phyloP scores from a whole-genome alignment of 1,140 invertebrate genomes.

The Drosophila kanapiae region DNA sequence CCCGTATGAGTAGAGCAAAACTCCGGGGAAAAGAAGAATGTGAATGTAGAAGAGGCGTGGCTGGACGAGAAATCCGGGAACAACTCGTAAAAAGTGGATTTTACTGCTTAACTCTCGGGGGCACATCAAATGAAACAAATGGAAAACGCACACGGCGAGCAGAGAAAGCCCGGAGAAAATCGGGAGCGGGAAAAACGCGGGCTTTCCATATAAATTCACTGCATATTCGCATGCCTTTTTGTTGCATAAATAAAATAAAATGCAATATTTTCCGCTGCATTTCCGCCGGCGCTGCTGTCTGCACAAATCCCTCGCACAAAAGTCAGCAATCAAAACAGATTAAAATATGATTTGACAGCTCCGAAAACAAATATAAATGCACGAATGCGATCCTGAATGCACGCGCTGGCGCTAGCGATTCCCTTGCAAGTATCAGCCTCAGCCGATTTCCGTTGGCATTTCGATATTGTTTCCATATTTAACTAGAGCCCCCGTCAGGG shows the following conservation, averaged over 20 bases:
- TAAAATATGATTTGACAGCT: conserved; percentile 85
- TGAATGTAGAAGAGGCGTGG: conserved; percentile 4
- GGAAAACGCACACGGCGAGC: conserved; percentile 52
- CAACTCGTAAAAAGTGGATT: conserved; percentile 80
- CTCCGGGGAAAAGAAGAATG: conserved; percentile 3
- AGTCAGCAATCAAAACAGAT: conserved; percentile 85
- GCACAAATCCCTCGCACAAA: conserved; percentile 83
- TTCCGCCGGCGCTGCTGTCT: conserved; percentile 41
- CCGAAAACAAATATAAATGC: conserved; percentile 62
- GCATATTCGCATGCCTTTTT: conserved; percentile 35
- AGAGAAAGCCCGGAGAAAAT: conserved; percentile 11
- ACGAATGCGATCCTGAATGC: conserved; percentile 20
- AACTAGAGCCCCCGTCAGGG: conserved; percentile 65
- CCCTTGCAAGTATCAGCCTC: conserved; percentile 48
- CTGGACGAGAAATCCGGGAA: conserved; percentile 24
- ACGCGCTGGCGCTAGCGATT: conserved; percentile 5
- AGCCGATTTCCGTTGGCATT: conserved; percentile 62
- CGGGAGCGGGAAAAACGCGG: conserved; percentile 2
- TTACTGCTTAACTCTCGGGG: conserved; percentile 73
- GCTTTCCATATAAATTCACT: conserved; percentile 48
- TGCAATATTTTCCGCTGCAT: conserved; percentile 76
- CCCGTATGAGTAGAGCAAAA: conserved; percentile 48
- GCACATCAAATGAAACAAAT: conserved; percentile 77
- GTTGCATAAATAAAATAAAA: conserved; percentile 83
- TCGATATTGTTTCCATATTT: conserved; percentile 78